These are phyloP conservation scores for Phenganax stokvisi DNA, from an alignment of 92 coral and sea anemone species.

Conservation along the genomic window DNA sequence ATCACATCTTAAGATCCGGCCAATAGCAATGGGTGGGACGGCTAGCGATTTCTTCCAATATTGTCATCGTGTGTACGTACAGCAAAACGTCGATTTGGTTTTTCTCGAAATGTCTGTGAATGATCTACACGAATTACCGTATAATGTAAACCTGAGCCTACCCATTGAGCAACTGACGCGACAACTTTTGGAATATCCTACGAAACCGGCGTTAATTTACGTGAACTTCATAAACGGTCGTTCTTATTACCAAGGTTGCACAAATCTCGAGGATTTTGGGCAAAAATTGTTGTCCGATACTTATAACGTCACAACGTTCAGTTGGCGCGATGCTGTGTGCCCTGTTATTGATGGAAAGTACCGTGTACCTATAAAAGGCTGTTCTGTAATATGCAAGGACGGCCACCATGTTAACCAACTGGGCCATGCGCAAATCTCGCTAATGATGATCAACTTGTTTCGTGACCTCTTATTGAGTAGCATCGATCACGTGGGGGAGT, in stretches of 20 bases:
- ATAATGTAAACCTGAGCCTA: conserved; percentile 18
- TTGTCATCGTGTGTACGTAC: conserved; percentile 43
- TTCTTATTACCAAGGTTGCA: conserved; percentile 32
- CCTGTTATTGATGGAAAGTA: conserved; percentile 40
- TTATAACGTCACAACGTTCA: conserved; percentile 60
- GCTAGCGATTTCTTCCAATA: conserved; percentile 51
- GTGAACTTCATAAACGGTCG: conserved; percentile 48
- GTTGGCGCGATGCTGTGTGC: conserved; percentile 69
- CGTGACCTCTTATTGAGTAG: conserved; percentile 40
- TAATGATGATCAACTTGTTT: conserved; percentile 44
- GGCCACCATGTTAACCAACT: conserved; percentile 42
- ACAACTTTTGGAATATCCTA: conserved; percentile 41
- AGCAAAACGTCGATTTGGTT: conserved; percentile 32
- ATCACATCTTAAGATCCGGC: conserved; percentile 37
- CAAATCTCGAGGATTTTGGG: conserved; percentile 68
- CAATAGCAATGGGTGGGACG: conserved; percentile 53
- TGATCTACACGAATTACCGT: conserved; percentile 42
- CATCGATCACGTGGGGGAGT: conserved; percentile 3
- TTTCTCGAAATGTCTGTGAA: conserved; percentile 59
- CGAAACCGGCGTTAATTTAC: conserved; percentile 52
- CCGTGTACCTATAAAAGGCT: conserved; percentile 16
- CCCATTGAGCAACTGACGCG: conserved; percentile 62
- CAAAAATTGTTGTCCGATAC: conserved; percentile 54
- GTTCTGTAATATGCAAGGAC: conserved; percentile 32
- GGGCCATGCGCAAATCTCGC: conserved; percentile 48